These are phyloP conservation scores for Crematogaster levior DNA, from an alignment of 2,888 invertebrate genomes.

Conservation along the genomic window DNA sequence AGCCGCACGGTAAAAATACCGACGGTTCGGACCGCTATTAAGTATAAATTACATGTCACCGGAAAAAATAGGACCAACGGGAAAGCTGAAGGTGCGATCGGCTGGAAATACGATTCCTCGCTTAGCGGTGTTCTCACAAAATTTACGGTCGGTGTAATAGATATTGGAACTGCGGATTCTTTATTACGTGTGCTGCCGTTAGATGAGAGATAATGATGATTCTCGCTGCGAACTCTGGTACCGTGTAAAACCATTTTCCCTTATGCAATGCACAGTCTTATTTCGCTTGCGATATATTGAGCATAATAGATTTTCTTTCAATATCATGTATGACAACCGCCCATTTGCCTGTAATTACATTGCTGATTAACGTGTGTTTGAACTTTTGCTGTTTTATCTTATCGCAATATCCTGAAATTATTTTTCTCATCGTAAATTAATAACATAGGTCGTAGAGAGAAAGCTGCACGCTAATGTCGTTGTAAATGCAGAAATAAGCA, in stretches of 20 bases:
- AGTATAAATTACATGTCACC: slow-evolving; percentile 71
- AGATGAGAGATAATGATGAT: slow-evolving; percentile 76
- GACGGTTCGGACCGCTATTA: slow-evolving; percentile 66
- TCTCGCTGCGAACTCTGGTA: slow-evolving; percentile 74
- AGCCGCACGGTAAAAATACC: slow-evolving; percentile 56
- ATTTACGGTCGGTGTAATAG: slow-evolving; percentile 74
- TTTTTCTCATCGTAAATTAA: slow-evolving; percentile 31
- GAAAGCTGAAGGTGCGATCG: slow-evolving; percentile 67
- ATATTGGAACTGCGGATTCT: slow-evolving; percentile 75
- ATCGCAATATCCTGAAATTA: slow-evolving; percentile 37
- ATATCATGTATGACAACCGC: slow-evolving; percentile 53
- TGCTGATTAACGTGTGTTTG: slow-evolving; percentile 47
- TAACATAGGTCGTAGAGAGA: slow-evolving; percentile 20
- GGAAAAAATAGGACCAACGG: slow-evolving; percentile 5
- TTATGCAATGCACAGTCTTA: slow-evolving; percentile 58
- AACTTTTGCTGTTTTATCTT: slow-evolving; percentile 28
- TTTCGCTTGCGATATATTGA: slow-evolving; percentile 62
- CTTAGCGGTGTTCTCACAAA: slow-evolving; percentile 64
- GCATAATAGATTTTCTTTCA: slow-evolving; percentile 65
- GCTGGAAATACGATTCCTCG: slow-evolving; percentile 74
- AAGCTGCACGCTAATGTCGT: slow-evolving; percentile 16
- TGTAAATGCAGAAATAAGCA: slow-evolving; percentile 12
- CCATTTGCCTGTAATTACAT: slow-evolving; percentile 29
- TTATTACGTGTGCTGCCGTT: slow-evolving; percentile 75
- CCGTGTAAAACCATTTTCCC: slow-evolving; percentile 55